Evolutionary conservation across 2,888 invertebrate species (phyloP).

Genomic region (Margaritifera margaritifera): DNA sequence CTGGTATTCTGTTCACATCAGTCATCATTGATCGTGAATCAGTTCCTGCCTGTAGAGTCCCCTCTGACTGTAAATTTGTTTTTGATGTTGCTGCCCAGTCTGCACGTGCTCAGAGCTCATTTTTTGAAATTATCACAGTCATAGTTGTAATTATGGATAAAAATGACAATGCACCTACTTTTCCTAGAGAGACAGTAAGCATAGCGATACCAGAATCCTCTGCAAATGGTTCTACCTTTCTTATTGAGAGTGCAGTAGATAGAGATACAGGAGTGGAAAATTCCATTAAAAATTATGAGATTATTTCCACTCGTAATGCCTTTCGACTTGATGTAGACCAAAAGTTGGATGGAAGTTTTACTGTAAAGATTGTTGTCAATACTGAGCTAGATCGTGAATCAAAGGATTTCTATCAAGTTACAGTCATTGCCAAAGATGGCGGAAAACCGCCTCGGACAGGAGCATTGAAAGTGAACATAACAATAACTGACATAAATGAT

Average conservation of each 20-base stretch:
- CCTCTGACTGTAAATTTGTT: slow-evolving; percentile 34
- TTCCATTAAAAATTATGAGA: slow-evolving; percentile 49
- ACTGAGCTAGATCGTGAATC: slow-evolving; percentile 56
- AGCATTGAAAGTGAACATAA: slow-evolving; percentile 52
- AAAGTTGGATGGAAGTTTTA: slow-evolving; percentile 47
- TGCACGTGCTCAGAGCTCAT: slow-evolving; percentile 36
- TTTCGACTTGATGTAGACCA: slow-evolving; percentile 37
- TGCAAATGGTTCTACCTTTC: slow-evolving; percentile 40
- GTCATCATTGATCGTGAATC: slow-evolving; percentile 53
- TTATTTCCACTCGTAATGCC: slow-evolving; percentile 38
- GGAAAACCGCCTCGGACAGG: slow-evolving; percentile 53
- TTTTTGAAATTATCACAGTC: slow-evolving; percentile 45
- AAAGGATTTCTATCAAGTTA: slow-evolving; percentile 50
- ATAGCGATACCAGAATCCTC: slow-evolving; percentile 53
- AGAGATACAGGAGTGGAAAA: slow-evolving; percentile 47
- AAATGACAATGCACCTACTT: slow-evolving; percentile 57
- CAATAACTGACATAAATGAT: slow-evolving; percentile 61
- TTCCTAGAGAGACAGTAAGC: slow-evolving; percentile 38
- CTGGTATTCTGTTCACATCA: slow-evolving; percentile 47
- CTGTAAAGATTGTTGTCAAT: slow-evolving; percentile 49
- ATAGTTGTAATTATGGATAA: slow-evolving; percentile 46
- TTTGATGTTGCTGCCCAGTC: slow-evolving; percentile 48
- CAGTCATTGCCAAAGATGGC: slow-evolving; percentile 60
- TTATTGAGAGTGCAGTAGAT: slow-evolving; percentile 53
- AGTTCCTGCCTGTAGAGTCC: slow-evolving; percentile 29